Evolutionary conservation across 2,113 vertebrate species (phyloP), one percentile per base, ranked within the genome.

Genomic region (Ranitomeya variabilis): DNA sequence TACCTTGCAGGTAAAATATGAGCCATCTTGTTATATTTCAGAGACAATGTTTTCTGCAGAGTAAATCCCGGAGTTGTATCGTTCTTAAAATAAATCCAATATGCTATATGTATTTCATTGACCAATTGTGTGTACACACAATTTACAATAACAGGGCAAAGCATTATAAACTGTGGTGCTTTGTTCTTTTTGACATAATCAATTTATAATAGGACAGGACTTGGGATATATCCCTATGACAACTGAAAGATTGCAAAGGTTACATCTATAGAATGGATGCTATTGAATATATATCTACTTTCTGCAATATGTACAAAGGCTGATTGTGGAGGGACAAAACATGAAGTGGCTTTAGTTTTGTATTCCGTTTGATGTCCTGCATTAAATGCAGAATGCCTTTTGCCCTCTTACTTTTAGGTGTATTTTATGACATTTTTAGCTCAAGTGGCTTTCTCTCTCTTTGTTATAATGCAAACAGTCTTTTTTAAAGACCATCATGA

Each of bases 401-500:
- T 80, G 69, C 83, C 90, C 89, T 89, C 26, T 89, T 86, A 90
- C 91, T 90, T 91, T 84, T 88, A 80, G 79, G 64, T 16, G n/a
- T 57, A 21, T 91, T 87, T 91, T 91, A 90, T 91, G 71, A 23
- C 79, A 81, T 91, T 91, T 81, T 90, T 62, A 21, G 85, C 85
- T 90, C 0, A 0, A 92, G 92, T 90, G 80, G 0, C 0, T 80
- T 90, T 90, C 80, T 80, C 91, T 90, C 80, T 76, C 7, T 51
- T 77, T 90, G 69, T 90, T 90, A 89, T 57, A 86, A 84, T 78
- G 55, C 91, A 91, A 91, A 91, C 88, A 83, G 59, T 84, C 83
- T 89, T 90, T 91, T 94, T 92, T 88, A 83, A 93, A 83, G 83
- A 90, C 87, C 89, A 83, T 90, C 90, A 89, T 26, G 81, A 82